Conservation (phyloP, 2,888 invertebrate species). For the Stenolophus ochropezus region DNA sequence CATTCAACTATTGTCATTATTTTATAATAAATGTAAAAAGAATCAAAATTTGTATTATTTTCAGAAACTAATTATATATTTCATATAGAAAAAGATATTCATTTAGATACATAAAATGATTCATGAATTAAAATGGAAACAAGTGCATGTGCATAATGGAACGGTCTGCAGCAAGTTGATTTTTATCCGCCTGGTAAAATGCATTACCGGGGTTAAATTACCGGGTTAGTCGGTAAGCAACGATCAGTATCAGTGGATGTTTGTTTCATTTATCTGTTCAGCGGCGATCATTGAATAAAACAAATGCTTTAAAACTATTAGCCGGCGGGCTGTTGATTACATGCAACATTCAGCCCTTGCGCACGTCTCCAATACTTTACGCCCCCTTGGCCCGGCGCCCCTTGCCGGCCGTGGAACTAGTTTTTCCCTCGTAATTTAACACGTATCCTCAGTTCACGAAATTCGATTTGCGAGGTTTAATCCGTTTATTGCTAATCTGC, state of each 20-base stretch:
- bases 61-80: too few relatives aligned
- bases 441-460: conserved; percentile 45
- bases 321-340: conserved; percentile 33
- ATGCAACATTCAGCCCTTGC: conserved; percentile 44
- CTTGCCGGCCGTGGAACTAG: background rate
- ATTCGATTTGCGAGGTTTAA: conserved; percentile 48
- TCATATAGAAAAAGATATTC: too few relatives aligned
- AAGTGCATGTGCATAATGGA: too few relatives aligned
- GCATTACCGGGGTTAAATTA: background rate
- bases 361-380: conserved; percentile 5
- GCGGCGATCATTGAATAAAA: conserved; percentile 35
- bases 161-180: too few relatives aligned
- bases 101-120: too few relatives aligned
- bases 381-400: background rate
- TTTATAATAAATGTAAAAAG: too few relatives aligned
- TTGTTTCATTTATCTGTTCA: conserved; percentile 39
- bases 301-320: conserved; percentile 51
- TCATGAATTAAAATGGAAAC: too few relatives aligned
- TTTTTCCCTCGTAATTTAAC: conserved; percentile 48
- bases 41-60: too few relatives aligned
- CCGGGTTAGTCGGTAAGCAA: background rate
- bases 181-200: background rate
- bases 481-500: conserved; percentile 49
- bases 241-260: conserved; percentile 5
- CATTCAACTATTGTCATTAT: too few relatives aligned